Conservation (phyloP, 2,113 vertebrate genomes). For the Myodes glareolus region DNA sequence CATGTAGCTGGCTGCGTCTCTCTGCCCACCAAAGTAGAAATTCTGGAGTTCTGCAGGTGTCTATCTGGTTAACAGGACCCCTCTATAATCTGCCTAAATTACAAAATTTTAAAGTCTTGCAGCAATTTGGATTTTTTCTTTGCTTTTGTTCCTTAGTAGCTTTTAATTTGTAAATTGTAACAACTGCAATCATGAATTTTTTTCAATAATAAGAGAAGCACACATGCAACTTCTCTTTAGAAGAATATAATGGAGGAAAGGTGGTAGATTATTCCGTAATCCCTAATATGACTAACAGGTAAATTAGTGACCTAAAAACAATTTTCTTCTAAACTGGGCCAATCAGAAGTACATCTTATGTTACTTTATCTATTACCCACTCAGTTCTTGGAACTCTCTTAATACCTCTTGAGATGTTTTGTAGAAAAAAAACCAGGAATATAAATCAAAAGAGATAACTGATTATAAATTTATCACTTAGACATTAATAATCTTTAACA, state of each 20-base stretch:
- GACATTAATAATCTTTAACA: slow-evolving; percentile 38
- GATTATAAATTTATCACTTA: slow-evolving; percentile 35
- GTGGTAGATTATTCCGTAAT: background rate
- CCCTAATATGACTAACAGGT: background rate
- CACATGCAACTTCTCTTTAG: background rate
- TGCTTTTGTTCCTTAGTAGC: background rate
- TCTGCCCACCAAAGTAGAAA: background rate
- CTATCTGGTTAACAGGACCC: background rate
- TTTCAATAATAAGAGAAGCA: slow-evolving; percentile 1
- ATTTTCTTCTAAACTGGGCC: slow-evolving; percentile 22
- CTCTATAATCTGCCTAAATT: slow-evolving; percentile 40
- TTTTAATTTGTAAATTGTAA: slow-evolving; percentile 57
- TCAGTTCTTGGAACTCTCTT: background rate
- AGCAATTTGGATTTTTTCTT: background rate
- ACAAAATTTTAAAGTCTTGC: slow-evolving; percentile 5
- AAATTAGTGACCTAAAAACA: slow-evolving; percentile 43
- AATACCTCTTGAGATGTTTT: slow-evolving; percentile 38
- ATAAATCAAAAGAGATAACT: slow-evolving; percentile 49
- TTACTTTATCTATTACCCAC: background rate
- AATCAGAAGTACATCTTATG: background rate
- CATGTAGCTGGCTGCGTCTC: background rate
- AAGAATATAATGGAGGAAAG: slow-evolving; percentile 14
- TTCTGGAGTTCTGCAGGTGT: slow-evolving; percentile 13
- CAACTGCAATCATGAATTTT: background rate
- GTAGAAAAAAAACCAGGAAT: slow-evolving; percentile 21